Percentiles rank a stretch among this genome's conserved stretches.
These are phyloP conservation scores for Barbus barbus DNA, from an alignment of 2,113 vertebrate species.

Conservation along the genomic window DNA sequence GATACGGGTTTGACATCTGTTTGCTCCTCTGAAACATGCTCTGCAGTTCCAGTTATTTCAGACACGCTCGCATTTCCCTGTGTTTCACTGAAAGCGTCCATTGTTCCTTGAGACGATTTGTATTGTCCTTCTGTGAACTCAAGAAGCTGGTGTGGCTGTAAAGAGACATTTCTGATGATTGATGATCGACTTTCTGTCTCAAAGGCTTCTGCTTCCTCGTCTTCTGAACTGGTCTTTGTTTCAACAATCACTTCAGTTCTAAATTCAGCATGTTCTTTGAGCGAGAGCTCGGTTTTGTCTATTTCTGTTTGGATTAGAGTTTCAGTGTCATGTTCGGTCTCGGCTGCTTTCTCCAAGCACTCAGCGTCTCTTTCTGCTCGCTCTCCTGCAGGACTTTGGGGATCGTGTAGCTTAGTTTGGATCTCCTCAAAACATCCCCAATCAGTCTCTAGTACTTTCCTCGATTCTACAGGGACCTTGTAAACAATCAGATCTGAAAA, in stretches of 20 bases:
- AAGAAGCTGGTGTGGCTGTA: background rate
- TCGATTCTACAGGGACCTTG: background rate
- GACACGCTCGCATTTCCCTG: background rate
- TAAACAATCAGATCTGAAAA: background rate
- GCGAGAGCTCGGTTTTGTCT: background rate
- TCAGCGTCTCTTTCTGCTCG: background rate
- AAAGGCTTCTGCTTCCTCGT: background rate
- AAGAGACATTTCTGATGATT: background rate
- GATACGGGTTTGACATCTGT: background rate
- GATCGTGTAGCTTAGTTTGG: background rate
- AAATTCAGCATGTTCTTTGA: background rate
- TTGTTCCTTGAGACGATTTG: background rate
- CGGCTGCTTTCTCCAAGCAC: too few relatives aligned
- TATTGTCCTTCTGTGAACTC: background rate
- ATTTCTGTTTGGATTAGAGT: background rate
- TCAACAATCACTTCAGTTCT: background rate
- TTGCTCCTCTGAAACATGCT: background rate
- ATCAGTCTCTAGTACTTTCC: background rate
- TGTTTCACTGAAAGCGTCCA: background rate
- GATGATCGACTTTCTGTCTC: background rate
- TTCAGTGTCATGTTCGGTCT: slow-evolving; percentile 12
- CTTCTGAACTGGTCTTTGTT: background rate
- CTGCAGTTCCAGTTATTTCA: background rate
- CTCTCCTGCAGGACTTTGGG: background rate
- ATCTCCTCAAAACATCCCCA: background rate